These are phyloP conservation scores for Drosophila neocordata DNA, from an alignment of 1,140 invertebrate species.

Conservation along the genomic window DNA sequence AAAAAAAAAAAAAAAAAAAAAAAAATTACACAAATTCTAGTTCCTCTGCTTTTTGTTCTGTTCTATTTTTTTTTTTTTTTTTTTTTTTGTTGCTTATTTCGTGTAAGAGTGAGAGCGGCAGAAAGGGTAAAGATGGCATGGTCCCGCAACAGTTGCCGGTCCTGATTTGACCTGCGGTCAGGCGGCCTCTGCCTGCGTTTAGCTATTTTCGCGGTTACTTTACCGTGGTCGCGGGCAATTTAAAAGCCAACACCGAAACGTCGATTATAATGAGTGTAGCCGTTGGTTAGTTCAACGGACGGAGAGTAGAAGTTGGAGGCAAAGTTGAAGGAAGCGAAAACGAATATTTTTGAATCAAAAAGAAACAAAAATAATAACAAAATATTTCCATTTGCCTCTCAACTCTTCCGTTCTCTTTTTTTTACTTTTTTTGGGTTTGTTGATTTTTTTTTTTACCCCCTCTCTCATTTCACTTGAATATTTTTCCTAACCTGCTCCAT, in stretches of 20 bases:
- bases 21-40: background rate
- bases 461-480: background rate
- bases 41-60: conserved; percentile 4
- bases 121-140: conserved; percentile 10
- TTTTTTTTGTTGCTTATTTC: conserved; percentile 9
- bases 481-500: background rate
- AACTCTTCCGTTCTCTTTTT: conserved; percentile 5
- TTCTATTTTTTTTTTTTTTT: conserved; percentile 20
- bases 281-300: background rate
- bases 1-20: background rate
- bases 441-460: background rate
- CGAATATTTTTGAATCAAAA: background rate
- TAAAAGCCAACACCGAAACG: conserved; percentile 52
- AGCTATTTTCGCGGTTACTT: conserved; percentile 75
- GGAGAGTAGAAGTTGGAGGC: no score
- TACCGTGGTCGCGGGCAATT: conserved; percentile 70
- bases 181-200: conserved; percentile 41
- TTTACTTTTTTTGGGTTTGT: conserved; percentile 32
- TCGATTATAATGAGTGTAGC: conserved; percentile 54
- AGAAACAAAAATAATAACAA: background rate
- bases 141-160: conserved; percentile 50
- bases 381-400: conserved; percentile 27
- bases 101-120: conserved; percentile 21
- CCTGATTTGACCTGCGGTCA: conserved; percentile 44
- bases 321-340: conserved; percentile 1